Evolutionary conservation across 2,888 invertebrate species (phyloP).

Genomic region (Galerucella pusilla): DNA sequence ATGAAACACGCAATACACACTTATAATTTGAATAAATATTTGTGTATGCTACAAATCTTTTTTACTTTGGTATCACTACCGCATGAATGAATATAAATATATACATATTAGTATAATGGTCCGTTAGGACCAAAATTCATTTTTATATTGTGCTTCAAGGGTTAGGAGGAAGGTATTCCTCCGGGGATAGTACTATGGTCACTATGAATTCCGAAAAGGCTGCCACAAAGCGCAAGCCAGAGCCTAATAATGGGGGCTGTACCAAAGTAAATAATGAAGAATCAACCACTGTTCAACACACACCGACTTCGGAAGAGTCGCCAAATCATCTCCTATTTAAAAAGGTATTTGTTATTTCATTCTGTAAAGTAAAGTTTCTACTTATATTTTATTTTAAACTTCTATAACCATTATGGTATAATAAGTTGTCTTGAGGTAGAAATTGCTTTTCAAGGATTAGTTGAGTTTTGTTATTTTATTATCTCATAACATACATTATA

Average conservation of each 20-base stretch:
- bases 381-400: not conserved
- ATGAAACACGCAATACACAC: conserved; percentile 12
- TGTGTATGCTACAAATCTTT: conserved; percentile 12
- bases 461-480: too few species aligned
- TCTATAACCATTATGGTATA: too few species aligned
- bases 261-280: conserved; percentile 61
- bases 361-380: not conserved
- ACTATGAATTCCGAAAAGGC: conserved; percentile 75
- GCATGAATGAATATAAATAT: not conserved
- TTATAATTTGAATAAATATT: conserved; percentile 18
- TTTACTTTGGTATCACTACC: not conserved
- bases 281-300: conserved; percentile 50
- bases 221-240: conserved; percentile 70
- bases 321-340: conserved; percentile 91
- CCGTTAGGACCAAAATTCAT: not conserved
- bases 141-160: conserved; percentile 44
- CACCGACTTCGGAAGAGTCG: conserved; percentile 73
- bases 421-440: too few species aligned
- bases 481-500: too few species aligned
- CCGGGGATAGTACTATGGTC: conserved; percentile 69
- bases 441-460: too few species aligned
- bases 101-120: not conserved
- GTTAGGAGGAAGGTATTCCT: conserved; percentile 56
- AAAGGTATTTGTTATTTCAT: conserved; percentile 68
- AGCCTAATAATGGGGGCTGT: conserved; percentile 65